Percentiles rank a stretch among this genome's conserved stretches.
phyloP scores from a whole-genome alignment of 1,140 invertebrate species.

The Hirudo medicinalis region DNA sequence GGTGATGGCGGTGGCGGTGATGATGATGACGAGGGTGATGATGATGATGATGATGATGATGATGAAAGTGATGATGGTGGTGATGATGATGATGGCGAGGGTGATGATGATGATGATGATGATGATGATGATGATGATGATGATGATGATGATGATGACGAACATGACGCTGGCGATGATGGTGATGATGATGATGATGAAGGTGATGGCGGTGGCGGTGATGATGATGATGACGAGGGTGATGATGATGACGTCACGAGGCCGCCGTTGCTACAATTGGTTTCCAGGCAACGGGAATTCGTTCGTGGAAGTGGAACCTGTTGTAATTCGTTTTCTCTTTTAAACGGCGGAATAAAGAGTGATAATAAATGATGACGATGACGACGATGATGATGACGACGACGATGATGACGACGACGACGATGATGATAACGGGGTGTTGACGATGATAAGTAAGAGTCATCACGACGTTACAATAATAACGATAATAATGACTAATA shows the following conservation, averaged over 20 bases:
- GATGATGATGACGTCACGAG: slow-evolving; percentile 9
- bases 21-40: neutral
- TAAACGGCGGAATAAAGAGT: no score
- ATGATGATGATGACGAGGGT: slow-evolving; percentile 1
- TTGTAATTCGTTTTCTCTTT: no score
- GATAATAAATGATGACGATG: neutral
- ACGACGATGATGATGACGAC: neutral
- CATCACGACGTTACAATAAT: neutral
- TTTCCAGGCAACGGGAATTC: no score
- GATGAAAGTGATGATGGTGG: neutral
- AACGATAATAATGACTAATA: slow-evolving; percentile 48
- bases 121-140: no score
- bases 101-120: neutral
- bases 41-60: slow-evolving; percentile 3
- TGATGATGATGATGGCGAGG: slow-evolving; percentile 3
- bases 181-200: neutral
- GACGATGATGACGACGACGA: neutral
- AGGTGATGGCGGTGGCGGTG: neutral
- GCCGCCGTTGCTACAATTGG: no score
- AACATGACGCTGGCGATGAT: slow-evolving; percentile 12
- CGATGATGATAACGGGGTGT: neutral
- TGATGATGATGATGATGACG: slow-evolving; percentile 51
- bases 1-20: neutral
- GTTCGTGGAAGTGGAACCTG: no score
- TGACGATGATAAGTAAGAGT: neutral